phyloP scores from a whole-genome alignment of 2,888 invertebrate species.

The Scotopteryx bipunctaria region DNA sequence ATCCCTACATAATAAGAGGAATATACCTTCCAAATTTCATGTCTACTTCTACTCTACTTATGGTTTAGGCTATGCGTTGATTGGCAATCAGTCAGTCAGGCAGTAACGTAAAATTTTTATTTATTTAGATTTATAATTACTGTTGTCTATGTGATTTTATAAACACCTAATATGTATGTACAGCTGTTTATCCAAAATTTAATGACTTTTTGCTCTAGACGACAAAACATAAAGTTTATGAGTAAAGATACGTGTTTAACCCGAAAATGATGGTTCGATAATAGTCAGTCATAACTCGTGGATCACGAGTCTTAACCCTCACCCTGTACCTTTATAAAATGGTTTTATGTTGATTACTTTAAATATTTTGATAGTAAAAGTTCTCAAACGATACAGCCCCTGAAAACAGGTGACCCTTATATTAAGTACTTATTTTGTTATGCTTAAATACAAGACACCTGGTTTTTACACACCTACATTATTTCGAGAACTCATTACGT shows the following conservation, averaged over 20 bases:
- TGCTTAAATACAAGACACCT: background rate
- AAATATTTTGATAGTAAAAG: slow-evolving; percentile 16
- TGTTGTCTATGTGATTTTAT: too few relatives aligned
- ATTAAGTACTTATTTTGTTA: background rate
- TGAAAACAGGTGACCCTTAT: background rate
- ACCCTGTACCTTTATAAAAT: slow-evolving; percentile 22
- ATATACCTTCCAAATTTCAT: too few relatives aligned
- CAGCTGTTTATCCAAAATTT: slow-evolving; percentile 4
- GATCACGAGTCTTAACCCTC: slow-evolving; percentile 39
- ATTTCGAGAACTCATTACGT: too few relatives aligned
- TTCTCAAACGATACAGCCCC: slow-evolving; percentile 1
- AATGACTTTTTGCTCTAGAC: slow-evolving; percentile 30
- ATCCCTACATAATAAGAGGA: too few relatives aligned
- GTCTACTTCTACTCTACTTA: too few relatives aligned
- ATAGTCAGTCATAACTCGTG: slow-evolving; percentile 48
- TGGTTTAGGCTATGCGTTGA: too few relatives aligned
- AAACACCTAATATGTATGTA: background rate
- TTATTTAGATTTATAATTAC: too few relatives aligned
- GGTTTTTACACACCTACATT: too few relatives aligned
- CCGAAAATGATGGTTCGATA: slow-evolving; percentile 50
- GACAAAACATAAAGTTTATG: slow-evolving; percentile 34
- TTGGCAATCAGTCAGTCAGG: too few relatives aligned
- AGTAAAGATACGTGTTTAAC: slow-evolving; percentile 40
- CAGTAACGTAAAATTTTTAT: too few relatives aligned
- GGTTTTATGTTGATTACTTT: slow-evolving; percentile 26